phyloP scores from a whole-genome alignment of 2,113 vertebrate species.

The Stomatorhinus ivindoensis region DNA sequence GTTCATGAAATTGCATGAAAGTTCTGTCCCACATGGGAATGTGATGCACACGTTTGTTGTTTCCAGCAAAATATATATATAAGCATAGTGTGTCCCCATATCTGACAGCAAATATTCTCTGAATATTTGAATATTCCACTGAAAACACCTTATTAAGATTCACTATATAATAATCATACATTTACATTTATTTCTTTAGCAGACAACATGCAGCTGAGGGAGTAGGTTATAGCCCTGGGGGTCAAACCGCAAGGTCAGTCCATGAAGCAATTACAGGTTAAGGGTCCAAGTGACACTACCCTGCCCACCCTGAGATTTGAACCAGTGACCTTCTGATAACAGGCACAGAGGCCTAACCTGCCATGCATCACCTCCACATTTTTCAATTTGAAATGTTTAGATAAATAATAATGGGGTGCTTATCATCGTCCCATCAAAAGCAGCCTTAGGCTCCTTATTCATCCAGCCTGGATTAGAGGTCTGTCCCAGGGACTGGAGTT shows the following conservation, averaged over 20 bases:
- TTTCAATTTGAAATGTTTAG: neutral
- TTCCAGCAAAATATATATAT: neutral
- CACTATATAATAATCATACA: neutral
- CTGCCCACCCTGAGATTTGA: neutral
- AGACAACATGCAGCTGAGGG: neutral
- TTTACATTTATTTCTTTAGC: neutral
- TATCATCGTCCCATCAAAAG: neutral
- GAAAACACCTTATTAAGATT: neutral
- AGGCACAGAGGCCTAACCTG: neutral
- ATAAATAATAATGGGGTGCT: neutral
- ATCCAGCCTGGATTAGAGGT: neutral
- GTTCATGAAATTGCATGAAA: neutral
- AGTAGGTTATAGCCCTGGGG: neutral
- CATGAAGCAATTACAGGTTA: neutral
- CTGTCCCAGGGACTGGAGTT: neutral
- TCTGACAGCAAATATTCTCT: neutral
- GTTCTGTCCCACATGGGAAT: neutral
- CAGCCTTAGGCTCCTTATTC: neutral
- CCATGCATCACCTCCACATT: neutral
- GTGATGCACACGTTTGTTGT: neutral
- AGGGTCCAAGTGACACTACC: neutral
- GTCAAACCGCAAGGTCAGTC: neutral
- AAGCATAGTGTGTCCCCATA: neutral
- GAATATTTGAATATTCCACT: neutral
- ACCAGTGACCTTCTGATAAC: neutral